Percentiles rank a stretch among this genome's conserved stretches.
Conservation (phyloP, 2,797 vertebrate species). For the Gouania willdenowi region DNA sequence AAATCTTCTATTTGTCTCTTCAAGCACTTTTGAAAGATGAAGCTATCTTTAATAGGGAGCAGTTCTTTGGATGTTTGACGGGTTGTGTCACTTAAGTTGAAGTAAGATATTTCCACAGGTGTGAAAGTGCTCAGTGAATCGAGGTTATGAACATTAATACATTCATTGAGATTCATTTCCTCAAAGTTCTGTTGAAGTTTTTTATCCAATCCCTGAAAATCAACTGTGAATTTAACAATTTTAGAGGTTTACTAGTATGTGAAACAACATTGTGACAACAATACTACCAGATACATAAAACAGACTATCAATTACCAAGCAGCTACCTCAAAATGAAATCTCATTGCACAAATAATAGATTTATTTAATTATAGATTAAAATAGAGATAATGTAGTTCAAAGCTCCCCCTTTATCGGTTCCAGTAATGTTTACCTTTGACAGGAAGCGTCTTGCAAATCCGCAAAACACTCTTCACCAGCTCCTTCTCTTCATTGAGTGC, state of each 20-base stretch:
- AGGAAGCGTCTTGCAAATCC: slow-evolving; percentile 25
- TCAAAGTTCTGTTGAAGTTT: slow-evolving; percentile 19
- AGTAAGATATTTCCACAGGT: slow-evolving; percentile 12
- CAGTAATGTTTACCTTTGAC: neutral
- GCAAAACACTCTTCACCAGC: slow-evolving; percentile 17
- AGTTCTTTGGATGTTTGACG: slow-evolving; percentile 24
- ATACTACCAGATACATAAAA: no score
- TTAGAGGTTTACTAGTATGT: no score
- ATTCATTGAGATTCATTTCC: slow-evolving; percentile 26
- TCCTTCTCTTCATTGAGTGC: slow-evolving; percentile 1
- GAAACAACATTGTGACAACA: no score
- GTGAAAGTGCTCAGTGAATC: neutral
- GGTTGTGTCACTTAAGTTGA: slow-evolving; percentile 12
- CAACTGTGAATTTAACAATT: slow-evolving; percentile 25
- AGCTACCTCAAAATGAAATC: no score
- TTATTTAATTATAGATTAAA: no score
- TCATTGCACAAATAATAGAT: no score
- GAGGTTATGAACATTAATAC: slow-evolving; percentile 6
- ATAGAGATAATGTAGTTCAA: no score
- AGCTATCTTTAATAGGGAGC: slow-evolving; percentile 9
- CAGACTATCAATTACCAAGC: no score
- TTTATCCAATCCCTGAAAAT: slow-evolving; percentile 25
- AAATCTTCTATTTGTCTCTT: slow-evolving; percentile 15
- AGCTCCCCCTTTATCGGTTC: no score
- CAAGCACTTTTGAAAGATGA: slow-evolving; percentile 35